Percentiles rank a stretch among this genome's conserved stretches.
Evolutionary conservation across 1,140 invertebrate genomes (phyloP).

Genomic region (Apis florea): DNA sequence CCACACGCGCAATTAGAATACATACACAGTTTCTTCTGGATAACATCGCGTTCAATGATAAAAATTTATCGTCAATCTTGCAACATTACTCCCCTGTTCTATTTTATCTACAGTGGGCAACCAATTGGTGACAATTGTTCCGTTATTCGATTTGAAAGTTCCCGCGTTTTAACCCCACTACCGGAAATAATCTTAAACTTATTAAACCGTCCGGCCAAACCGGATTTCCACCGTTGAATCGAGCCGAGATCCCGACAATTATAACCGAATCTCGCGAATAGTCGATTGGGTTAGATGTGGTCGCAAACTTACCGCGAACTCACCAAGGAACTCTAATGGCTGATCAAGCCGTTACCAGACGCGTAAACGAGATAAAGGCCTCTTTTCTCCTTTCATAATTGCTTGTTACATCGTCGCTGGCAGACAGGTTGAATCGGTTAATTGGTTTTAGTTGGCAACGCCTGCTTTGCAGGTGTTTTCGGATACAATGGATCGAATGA

Average conservation of each 20-base stretch:
- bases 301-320: not conserved
- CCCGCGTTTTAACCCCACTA: not conserved
- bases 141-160: slow-evolving; percentile 10
- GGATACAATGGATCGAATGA: not conserved
- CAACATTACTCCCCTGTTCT: too few species aligned
- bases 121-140: too few species aligned
- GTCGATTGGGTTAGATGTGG: slow-evolving; percentile 1
- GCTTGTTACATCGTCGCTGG: not conserved
- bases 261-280: not conserved
- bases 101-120: not conserved
- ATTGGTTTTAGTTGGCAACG: not conserved
- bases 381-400: slow-evolving; percentile 16
- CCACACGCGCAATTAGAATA: too few species aligned
- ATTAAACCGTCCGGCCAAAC: not conserved
- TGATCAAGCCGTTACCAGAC: not conserved
- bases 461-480: too few species aligned
- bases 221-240: not conserved
- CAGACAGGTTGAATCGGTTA: slow-evolving; percentile 8
- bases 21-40: too few species aligned
- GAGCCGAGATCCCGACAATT: not conserved
- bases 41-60: too few species aligned
- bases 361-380: slow-evolving; percentile 23
- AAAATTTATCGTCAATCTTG: too few species aligned
- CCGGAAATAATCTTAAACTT: slow-evolving; percentile 7
- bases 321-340: not conserved